Evolutionary conservation across 2,888 invertebrate species (phyloP), one percentile per base, ranked within the genome.

Genomic region (Tetragonisca angustula): DNA sequence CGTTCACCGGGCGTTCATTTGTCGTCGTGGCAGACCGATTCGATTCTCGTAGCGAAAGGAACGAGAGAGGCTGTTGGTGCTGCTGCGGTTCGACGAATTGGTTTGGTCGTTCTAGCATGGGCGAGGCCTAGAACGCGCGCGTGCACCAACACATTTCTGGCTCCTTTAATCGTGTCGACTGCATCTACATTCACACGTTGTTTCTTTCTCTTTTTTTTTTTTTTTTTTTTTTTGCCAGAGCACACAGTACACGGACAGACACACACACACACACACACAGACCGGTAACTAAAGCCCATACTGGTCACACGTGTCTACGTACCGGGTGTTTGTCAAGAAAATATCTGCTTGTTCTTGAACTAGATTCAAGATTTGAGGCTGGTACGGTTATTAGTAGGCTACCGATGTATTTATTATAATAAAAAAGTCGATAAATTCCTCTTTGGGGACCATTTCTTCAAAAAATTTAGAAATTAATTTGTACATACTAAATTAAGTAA

Each of bases 71-170:
- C 19, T 21, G 85, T 77, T 52, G 56, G 75, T 73, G 67, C 21
- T 69, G 50, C 68, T 36, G 76, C 86, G 79, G 80, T 88, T 90
- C 90, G 90, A 74, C 88, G 90, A 90, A 90, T 88, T 84, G 76
- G 84, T 87, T 78, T 83, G 81, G 54, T 83, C 76, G 83, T 67
- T 77, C 85, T 67, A 76, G 79, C 82, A 84, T 87, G 86, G 86
- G 88, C 80, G 88, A 89, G 88, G 87, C 85, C 64, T 84, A 81
- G 81, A 84, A 76, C 84, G 76, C 76, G 76, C 76, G 69, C 81
- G 69, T 52, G 68, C 85, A 74, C 54, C 24, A 70, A 75, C 68
- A 32, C 65, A 65, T 61, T 56, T 52, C 50, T 15, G 27, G 4
- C 36, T n/a, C 64, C n/a, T n/a, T 43, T 2, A 21, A 32, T 15